Base-by-base conservation (phyloP, 2,888 invertebrate species). In the Acanthosepion lycidas region DNA sequence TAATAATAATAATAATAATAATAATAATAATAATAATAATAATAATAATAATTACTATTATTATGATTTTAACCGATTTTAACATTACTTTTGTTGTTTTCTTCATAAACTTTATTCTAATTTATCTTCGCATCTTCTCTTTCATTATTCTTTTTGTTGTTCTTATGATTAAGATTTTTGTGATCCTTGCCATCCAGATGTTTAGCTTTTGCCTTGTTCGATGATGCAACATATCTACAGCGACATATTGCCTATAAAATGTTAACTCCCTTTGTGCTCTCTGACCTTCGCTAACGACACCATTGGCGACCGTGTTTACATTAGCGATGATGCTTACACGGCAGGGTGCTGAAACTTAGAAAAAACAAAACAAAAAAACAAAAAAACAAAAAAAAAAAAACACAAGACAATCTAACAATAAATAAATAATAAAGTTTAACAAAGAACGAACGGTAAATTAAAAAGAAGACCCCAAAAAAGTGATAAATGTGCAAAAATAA, bases 261-360 rank as follows among this genome's bases (percentile, higher is more conserved):
- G 33, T n/a, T 8, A 78, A 78, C n/a, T 78, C 78, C 78, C 78
- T 78, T 78, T 78, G 78, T 78, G 78, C 78, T 78, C 78, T 78
- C n/a, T 78, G 78, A 78, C 78, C 78, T 78, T 78, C 78, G 78
- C 78, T 33, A 78, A 78, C 78, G 78, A 78, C 78, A 78, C 78
- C 78, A 78, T n/a, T 78, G 78, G 33, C 78, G 78, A 33, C 12
- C 12, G n/a, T 78, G 78, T 78, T 78, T 78, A 33, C 78, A 78
- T 78, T 78, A 78, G 15, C 78, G n/a, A 78, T 78, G 78, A 78
- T 78, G 78, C 78, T 78, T n/a, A 78, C 78, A 33, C 78, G n/a
- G 33, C 78, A n/a, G 78, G 78, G 78, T 78, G 78, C 78, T 5
- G 15, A n/a, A 12, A 78, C 78, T 33, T n/a, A n/a, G 15, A 12